Evolutionary conservation across 2,113 vertebrate species (phyloP).

Genomic region (Phaethornis superciliosus): DNA sequence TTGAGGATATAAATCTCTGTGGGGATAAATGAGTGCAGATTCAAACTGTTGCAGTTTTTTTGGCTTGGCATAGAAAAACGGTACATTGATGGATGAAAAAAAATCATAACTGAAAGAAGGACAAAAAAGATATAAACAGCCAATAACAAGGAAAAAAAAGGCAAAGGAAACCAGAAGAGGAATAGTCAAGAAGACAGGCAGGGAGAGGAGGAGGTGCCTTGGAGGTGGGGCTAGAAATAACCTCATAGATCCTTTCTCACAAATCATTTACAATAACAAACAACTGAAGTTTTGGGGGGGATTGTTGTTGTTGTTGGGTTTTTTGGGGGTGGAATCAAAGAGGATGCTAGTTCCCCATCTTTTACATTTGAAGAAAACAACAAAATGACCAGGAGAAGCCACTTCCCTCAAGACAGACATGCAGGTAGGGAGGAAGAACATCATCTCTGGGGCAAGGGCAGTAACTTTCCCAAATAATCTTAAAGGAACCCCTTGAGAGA

Average conservation of each 20-base stretch:
- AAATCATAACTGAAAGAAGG: constrained; percentile 1
- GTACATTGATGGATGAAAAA: constrained; percentile 12
- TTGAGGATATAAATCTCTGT: constrained; percentile 30
- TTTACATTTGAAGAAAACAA: neutral
- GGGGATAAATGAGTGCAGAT: neutral
- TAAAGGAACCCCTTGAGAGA: neutral
- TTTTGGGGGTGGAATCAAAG: no score
- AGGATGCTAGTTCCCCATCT: neutral
- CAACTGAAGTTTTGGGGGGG: neutral
- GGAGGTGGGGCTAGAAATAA: neutral
- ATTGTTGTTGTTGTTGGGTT: no score
- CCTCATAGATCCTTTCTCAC: neutral
- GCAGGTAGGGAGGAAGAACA: neutral
- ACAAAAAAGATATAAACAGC: neutral
- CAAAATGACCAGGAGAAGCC: constrained; percentile 20
- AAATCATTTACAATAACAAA: constrained; percentile 26
- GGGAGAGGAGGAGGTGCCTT: neutral
- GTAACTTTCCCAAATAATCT: neutral
- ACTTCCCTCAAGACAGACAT: neutral
- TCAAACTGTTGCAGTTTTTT: constrained; percentile 39
- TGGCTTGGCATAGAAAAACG: neutral
- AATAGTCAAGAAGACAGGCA: neutral
- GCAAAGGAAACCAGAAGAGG: neutral
- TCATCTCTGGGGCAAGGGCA: neutral
- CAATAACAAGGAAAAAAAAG: neutral